Base-by-base conservation (phyloP, 2,888 invertebrate species). In the Cephus sareptanus region DNA sequence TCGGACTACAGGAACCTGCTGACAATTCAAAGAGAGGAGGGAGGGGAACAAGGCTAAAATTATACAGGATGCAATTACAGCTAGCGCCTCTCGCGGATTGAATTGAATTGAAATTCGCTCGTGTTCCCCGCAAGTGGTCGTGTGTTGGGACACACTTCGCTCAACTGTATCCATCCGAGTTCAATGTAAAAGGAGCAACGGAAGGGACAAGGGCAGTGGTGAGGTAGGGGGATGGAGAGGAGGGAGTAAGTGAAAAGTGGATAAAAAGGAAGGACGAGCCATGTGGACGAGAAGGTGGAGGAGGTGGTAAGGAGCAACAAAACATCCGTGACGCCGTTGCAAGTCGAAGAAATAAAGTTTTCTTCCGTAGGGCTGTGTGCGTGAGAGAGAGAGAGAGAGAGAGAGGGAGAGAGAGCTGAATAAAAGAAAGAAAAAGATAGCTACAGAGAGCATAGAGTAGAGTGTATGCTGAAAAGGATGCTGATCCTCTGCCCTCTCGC, bases 141-240 rank as follows among this genome's bases (percentile, higher is more conserved):
- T 34, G 71, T 87, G 87, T 88, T 86, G 86, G 82, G 89, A 89
- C 89, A 88, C 88, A 87, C 89, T 89, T 88, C 86, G 88, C 86
- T 84, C 84, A 83, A 81, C 71, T 71, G 71, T 71, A 31, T 71
- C 34, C 33, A 30, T 30, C 56, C 56, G 34, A 69, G 75, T 75
- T 40, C 70, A 70, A 56, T 13, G 71, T 73, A 70, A 70, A 34
- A 33, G 33, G 31, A 73, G n/a, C 13, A 76, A 76, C n/a, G 70
- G 13, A 76, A 70, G 70, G 70, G 31, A 70, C 70, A 68, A 35
- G 37, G 11, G 56, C 30, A 69, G 23, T 23, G 56, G 23, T 56
- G 34, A 30, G 37, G 34, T 31, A 76, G 76, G 76, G 79, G 77
- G 79, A 80, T 79, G 79, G 81, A 75, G 78, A 76, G 80, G 71